phyloP scores from a whole-genome alignment of 1,140 invertebrate genomes.

The Heterodera carotae region DNA sequence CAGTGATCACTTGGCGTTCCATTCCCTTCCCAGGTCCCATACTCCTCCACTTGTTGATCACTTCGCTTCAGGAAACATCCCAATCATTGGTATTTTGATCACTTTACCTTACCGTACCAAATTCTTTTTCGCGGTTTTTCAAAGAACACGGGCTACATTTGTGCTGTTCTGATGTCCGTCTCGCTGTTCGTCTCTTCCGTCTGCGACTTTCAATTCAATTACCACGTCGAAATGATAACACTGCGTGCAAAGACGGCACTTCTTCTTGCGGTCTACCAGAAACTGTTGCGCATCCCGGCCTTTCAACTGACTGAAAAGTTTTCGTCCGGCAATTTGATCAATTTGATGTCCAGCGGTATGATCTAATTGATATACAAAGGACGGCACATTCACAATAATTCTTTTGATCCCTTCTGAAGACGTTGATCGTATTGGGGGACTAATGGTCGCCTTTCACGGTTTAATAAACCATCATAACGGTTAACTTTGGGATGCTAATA shows the following conservation, averaged over 20 bases:
- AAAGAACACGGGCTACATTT: constrained; percentile 36
- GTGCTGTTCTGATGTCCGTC: constrained; percentile 58
- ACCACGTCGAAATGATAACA: constrained; percentile 79
- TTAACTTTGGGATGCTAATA: constrained; percentile 1
- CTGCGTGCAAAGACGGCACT: constrained; percentile 78
- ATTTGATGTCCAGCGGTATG: constrained; percentile 84
- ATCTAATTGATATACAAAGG: background rate
- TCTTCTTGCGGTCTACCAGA: constrained; percentile 82
- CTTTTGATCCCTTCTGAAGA: constrained; percentile 70
- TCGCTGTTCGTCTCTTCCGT: constrained; percentile 73
- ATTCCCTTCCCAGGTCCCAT: constrained; percentile 74
- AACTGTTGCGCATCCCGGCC: constrained; percentile 71
- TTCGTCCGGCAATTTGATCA: constrained; percentile 72
- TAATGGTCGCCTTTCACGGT: constrained; percentile 90
- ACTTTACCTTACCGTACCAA: constrained; percentile 54
- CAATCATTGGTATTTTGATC: too few species aligned
- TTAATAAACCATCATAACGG: background rate
- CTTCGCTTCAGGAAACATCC: constrained; percentile 73
- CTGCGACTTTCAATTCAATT: constrained; percentile 84
- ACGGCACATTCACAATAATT: too few species aligned
- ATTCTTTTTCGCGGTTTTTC: constrained; percentile 10
- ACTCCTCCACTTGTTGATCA: constrained; percentile 79
- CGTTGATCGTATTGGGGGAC: constrained; percentile 88
- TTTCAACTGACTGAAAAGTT: constrained; percentile 45
- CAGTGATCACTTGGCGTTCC: too few species aligned